Evolutionary conservation across 2,888 invertebrate species (phyloP), one percentile per base, ranked within the genome.

Genomic region (Epinotia brunnichana): DNA sequence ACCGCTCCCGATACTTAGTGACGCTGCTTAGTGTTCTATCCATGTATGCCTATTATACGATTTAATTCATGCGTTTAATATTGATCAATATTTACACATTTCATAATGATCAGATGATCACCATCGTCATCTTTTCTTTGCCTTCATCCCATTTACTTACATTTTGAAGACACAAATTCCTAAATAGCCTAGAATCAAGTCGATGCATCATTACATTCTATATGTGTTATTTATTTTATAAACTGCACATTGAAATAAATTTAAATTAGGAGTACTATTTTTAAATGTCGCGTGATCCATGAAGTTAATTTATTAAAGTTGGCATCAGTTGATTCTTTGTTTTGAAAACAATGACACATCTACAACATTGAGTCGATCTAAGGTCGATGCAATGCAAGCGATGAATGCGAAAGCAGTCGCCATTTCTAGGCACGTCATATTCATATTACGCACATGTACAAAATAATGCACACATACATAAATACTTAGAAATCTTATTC

Each of bases 391-490:
- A 60, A 74, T 70, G 56, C 88, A 77, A 81, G 82, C 87, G 83
- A 85, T 85, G 88, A 87, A 89, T 89, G 87, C 88, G 82, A 88
- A 88, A 88, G 85, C 85, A 83, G 81, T 82, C 83, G 88, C 87
- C 87, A 87, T 90, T 90, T 89, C 92, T 91, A 83, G 80, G 79
- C 85, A 79, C 84, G 83, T 87, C 85, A 84, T 84, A 82, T 83
- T 83, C 77, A 75, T 77, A 76, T 80, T 78, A 81, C 78, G 80
- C 79, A 81, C 78, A 81, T 80, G 78, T 75, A 74, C 74, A 63
- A 56, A 69, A 71, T 57, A 63, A 69, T 21, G 41, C 63, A 69
- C 73, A 73, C 73, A 69, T 59, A 73, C 67, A 72, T 62, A 72
- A 68, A 62, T 72, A 72, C 62, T 68, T 57, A 57, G 71, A 56